Percentiles rank a stretch among this genome's conserved stretches.
Conservation (phyloP, 1,140 invertebrate species). For the Macrocentrus cingulum region DNA sequence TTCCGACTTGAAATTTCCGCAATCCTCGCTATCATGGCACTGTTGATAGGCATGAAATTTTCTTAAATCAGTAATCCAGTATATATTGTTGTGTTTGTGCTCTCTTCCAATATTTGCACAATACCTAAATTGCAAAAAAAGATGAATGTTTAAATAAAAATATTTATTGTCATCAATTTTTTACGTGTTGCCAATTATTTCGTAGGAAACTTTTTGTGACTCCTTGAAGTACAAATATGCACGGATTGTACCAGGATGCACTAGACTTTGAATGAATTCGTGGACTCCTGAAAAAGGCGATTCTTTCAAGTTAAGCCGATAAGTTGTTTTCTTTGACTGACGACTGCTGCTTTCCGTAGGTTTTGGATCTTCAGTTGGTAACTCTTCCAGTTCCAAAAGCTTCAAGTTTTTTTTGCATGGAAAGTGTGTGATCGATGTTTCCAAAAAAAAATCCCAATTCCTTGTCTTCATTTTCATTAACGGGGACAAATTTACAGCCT, state of each 20-base stretch:
- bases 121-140: too few relatives aligned
- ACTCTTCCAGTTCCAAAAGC: conserved; percentile 41
- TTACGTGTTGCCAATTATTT: conserved; percentile 61
- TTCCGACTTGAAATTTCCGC: conserved; percentile 54
- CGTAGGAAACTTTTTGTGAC: conserved; percentile 61
- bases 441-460: conserved; percentile 58
- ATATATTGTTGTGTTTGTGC: conserved; percentile 71
- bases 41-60: conserved; percentile 65
- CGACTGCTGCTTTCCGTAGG: conserved; percentile 13
- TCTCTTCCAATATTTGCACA: conserved; percentile 66
- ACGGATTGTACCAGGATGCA: conserved; percentile 62
- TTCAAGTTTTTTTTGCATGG: conserved; percentile 37
- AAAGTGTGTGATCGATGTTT: conserved; percentile 62
- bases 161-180: too few relatives aligned
- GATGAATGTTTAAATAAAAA: too few relatives aligned
- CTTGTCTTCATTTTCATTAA: conserved; percentile 30
- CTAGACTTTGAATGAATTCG: conserved; percentile 58
- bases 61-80: conserved; percentile 64
- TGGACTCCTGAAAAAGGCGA: conserved; percentile 65
- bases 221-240: conserved; percentile 57
- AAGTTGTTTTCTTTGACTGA: not conserved
- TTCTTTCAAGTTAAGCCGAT: not conserved
- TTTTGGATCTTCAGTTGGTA: not conserved
- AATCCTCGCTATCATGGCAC: conserved; percentile 69
- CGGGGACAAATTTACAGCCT: conserved; percentile 56